phyloP scores from a whole-genome alignment of 1,140 invertebrate genomes.

The Drosophila melanica region DNA sequence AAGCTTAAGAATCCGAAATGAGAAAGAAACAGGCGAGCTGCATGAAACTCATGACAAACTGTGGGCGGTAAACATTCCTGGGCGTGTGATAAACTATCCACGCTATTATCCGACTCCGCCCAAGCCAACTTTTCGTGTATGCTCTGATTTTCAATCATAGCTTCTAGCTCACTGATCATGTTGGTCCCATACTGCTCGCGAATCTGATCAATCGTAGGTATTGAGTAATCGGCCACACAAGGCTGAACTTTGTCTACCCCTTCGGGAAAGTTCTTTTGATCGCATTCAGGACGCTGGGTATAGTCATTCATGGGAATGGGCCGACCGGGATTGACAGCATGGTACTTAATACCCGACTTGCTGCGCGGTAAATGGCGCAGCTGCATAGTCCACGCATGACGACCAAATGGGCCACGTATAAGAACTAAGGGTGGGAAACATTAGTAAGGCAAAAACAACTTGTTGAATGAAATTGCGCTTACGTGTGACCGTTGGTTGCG shows the following conservation, averaged over 20 bases:
- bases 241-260: conserved; percentile 91
- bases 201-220: conserved; percentile 88
- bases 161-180: conserved; percentile 86
- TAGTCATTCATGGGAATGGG: conserved; percentile 91
- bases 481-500: conserved; percentile 89
- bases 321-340: conserved; percentile 89
- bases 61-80: conserved; percentile 92
- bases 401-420: conserved; percentile 95
- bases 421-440: conserved; percentile 86
- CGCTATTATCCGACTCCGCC: conserved; percentile 82
- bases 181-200: conserved; percentile 85
- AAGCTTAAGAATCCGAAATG: conserved; percentile 96
- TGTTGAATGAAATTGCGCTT: conserved; percentile 17
- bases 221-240: conserved; percentile 90
- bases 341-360: conserved; percentile 89
- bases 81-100: conserved; percentile 78
- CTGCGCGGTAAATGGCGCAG: conserved; percentile 92
- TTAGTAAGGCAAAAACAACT: background rate
- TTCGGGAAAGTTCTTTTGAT: conserved; percentile 92
- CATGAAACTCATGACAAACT: conserved; percentile 95
- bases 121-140: conserved; percentile 83
- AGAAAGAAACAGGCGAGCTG: conserved; percentile 95
- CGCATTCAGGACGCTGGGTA: conserved; percentile 86
- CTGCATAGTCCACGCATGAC: conserved; percentile 97
- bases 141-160: conserved; percentile 84